These are phyloP conservation scores for Oenanthe melanoleuca DNA, from an alignment of 2,113 vertebrate genomes.

Conservation along the genomic window DNA sequence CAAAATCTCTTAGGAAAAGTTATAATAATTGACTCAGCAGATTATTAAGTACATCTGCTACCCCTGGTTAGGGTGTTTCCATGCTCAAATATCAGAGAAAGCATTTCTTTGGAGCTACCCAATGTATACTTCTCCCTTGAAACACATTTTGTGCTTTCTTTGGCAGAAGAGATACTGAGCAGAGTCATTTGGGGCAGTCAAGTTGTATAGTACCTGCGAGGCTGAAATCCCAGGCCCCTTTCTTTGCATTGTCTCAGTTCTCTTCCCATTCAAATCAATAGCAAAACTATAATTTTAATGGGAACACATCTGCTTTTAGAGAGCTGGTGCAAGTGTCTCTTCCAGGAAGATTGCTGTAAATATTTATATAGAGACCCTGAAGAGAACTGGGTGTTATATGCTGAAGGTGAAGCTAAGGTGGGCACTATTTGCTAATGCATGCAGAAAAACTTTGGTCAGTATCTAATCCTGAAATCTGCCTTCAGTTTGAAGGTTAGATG, in stretches of 20 bases:
- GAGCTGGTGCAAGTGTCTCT: not conserved
- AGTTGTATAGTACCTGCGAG: not conserved
- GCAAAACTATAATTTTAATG: not conserved
- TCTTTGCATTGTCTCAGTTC: not conserved
- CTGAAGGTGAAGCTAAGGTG: not conserved
- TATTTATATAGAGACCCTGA: not conserved
- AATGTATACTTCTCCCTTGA: not conserved
- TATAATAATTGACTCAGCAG: not conserved
- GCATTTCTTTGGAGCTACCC: not conserved
- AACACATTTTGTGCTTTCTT: not conserved
- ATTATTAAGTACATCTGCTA: not conserved
- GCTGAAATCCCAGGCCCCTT: not conserved
- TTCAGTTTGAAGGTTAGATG: not conserved
- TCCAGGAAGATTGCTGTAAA: not conserved
- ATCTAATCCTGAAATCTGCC: not conserved
- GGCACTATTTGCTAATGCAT: not conserved
- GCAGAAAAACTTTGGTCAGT: not conserved
- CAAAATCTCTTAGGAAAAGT: not conserved
- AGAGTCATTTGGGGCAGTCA: not conserved
- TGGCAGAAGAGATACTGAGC: not conserved
- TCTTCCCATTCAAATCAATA: not conserved
- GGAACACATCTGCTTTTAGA: not conserved
- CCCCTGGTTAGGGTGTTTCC: not conserved
- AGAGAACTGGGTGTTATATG: not conserved
- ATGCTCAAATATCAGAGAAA: not conserved